Percentiles rank a stretch among this genome's conserved stretches.
phyloP scores from a whole-genome alignment of 1,140 invertebrate genomes.

The Pollicipes pollicipes region DNA sequence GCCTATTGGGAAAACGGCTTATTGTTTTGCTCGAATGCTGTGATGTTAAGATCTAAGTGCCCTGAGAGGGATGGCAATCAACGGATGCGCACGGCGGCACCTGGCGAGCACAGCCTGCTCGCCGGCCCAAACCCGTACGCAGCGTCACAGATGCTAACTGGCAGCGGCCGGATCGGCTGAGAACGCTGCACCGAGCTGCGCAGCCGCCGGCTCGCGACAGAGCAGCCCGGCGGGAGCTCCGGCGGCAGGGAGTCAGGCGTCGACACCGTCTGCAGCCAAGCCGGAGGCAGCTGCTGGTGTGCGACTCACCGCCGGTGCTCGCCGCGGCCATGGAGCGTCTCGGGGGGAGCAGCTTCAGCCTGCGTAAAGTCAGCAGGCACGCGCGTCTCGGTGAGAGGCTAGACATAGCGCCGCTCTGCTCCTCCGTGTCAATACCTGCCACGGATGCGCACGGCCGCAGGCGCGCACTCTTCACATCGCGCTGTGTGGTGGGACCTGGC shows the following conservation, averaged over 20 bases:
- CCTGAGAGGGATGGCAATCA: no score
- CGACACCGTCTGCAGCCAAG: slow-evolving; percentile 68
- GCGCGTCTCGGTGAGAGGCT: slow-evolving; percentile 73
- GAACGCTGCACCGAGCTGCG: slow-evolving; percentile 56
- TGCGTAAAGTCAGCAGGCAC: slow-evolving; percentile 61
- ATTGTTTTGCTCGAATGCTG: no score
- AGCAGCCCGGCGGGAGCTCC: not conserved
- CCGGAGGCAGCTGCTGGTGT: no score
- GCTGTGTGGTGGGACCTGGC: no score
- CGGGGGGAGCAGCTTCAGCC: slow-evolving; percentile 41
- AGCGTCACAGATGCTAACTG: slow-evolving; percentile 64
- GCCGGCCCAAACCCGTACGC: slow-evolving; percentile 86
- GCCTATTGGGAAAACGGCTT: no score
- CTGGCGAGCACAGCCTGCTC: slow-evolving; percentile 57
- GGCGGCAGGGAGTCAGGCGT: slow-evolving; percentile 28
- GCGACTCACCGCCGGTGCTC: slow-evolving; percentile 72
- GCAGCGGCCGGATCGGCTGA: slow-evolving; percentile 80
- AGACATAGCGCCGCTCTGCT: slow-evolving; percentile 83
- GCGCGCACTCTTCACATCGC: slow-evolving; percentile 61
- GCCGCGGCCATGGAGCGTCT: slow-evolving; percentile 89
- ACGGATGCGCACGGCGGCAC: no score
- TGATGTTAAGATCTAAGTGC: no score
- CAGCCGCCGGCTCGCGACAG: not conserved
- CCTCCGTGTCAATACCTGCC: slow-evolving; percentile 43
- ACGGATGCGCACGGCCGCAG: slow-evolving; percentile 41